Conservation (phyloP, 2,797 vertebrate genomes). For the Emydoidea blandingii region DNA sequence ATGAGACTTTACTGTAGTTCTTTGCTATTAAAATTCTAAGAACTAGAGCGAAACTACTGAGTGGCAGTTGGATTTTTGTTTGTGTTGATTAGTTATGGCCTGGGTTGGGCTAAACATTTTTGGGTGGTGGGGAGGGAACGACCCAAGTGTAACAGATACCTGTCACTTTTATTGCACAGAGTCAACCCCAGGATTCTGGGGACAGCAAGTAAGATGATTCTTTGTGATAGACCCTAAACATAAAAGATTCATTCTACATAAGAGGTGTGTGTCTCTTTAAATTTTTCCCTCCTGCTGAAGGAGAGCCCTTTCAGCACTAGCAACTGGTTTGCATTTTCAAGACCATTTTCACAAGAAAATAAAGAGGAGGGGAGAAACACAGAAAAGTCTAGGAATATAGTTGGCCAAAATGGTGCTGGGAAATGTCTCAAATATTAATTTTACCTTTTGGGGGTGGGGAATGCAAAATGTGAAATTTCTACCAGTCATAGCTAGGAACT, state of each 20-base stretch:
- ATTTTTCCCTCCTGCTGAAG: background rate
- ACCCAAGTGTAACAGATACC: background rate
- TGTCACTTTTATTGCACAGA: rapidly evolving
- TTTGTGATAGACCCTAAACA: background rate
- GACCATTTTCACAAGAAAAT: background rate
- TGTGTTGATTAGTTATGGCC: background rate
- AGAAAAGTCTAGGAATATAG: background rate
- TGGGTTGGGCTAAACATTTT: background rate
- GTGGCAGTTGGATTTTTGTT: background rate
- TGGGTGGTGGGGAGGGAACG: background rate
- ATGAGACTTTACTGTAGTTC: background rate
- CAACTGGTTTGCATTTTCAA: background rate
- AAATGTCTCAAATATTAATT: background rate
- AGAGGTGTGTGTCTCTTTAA: background rate
- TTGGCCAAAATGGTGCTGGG: constrained; percentile 2
- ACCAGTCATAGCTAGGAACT: background rate
- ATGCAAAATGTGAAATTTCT: background rate
- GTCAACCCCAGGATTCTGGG: background rate
- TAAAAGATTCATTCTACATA: background rate
- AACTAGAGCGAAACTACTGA: background rate
- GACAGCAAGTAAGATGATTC: background rate
- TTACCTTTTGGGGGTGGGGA: background rate
- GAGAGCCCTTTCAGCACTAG: background rate
- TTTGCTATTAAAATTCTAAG: background rate
- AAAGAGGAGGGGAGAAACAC: background rate